These are phyloP conservation scores for Podiceps cristatus DNA, from an alignment of 2,113 vertebrate genomes.

Conservation along the genomic window DNA sequence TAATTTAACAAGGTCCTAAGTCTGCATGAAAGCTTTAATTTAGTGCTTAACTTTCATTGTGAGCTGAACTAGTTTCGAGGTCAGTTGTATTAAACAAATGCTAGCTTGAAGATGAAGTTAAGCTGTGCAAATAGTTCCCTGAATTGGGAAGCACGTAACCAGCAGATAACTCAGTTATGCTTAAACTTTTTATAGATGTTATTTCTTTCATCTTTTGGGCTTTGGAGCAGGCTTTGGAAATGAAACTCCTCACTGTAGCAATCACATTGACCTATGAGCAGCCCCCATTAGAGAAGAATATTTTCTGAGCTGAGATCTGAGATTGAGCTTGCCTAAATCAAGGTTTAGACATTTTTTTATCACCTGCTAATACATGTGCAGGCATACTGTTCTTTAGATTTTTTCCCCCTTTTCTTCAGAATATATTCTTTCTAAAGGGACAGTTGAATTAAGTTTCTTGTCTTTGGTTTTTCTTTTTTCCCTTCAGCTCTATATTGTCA, in stretches of 20 bases:
- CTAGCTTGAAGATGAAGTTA: background rate
- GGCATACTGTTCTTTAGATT: background rate
- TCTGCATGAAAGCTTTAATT: slow-evolving; percentile 5
- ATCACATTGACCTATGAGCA: background rate
- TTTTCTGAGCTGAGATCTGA: slow-evolving; percentile 2
- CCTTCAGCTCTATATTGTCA: background rate
- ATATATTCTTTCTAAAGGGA: background rate
- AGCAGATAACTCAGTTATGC: background rate
- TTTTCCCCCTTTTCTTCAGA: background rate
- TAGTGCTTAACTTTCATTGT: background rate
- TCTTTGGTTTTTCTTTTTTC: background rate
- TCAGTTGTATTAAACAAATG: slow-evolving; percentile 13
- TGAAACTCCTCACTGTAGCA: background rate
- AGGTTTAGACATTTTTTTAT: background rate
- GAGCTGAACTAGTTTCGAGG: background rate
- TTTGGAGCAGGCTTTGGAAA: background rate
- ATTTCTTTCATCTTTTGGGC: background rate
- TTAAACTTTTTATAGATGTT: slow-evolving; percentile 3
- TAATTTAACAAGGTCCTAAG: background rate
- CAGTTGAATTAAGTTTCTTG: background rate
- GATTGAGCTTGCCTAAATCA: background rate
- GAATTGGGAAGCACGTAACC: background rate
- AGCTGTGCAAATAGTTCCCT: slow-evolving; percentile 27
- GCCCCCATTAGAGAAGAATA: background rate
- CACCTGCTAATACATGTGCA: background rate